A percentile compares a stretch with the other conserved stretches of the same genome.
phyloP scores from a whole-genome alignment of 2,797 vertebrate genomes.

The Percopsis omiscomaycus region DNA sequence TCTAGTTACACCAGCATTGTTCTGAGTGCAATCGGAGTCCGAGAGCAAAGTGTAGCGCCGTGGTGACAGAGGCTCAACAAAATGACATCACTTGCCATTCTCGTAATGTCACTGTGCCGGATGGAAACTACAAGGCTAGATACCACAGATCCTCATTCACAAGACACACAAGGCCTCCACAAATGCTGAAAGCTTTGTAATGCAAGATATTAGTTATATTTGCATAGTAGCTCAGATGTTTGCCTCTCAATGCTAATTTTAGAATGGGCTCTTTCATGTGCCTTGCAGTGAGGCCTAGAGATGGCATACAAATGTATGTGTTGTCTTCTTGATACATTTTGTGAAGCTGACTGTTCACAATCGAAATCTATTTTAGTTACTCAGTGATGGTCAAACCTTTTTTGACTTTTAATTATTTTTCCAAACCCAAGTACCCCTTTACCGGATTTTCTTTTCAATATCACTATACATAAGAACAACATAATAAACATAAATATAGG shows the following conservation, averaged over 20 bases:
- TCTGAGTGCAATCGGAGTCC: slow-evolving; percentile 50
- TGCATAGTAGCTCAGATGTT: slow-evolving; percentile 45
- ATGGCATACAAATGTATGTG: not conserved
- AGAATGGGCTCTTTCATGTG: slow-evolving; percentile 22
- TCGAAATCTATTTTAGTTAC: too few species aligned
- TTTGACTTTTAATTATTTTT: too few species aligned
- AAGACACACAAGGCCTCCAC: slow-evolving; percentile 35
- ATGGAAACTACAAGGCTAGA: slow-evolving; percentile 63
- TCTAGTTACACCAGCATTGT: slow-evolving; percentile 48
- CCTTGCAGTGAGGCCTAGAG: slow-evolving; percentile 13
- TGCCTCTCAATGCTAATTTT: slow-evolving; percentile 51
- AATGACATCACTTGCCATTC: slow-evolving; percentile 68
- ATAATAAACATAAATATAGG: too few species aligned
- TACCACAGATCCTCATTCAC: slow-evolving; percentile 60
- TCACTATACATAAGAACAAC: too few species aligned
- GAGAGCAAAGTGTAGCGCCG: slow-evolving; percentile 53
- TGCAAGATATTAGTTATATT: slow-evolving; percentile 43
- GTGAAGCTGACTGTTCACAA: too few species aligned
- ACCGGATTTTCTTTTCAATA: too few species aligned
- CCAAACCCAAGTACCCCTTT: too few species aligned
- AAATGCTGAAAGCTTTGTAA: slow-evolving; percentile 50
- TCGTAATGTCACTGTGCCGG: slow-evolving; percentile 63
- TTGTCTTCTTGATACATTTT: too few species aligned
- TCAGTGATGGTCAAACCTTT: too few species aligned
- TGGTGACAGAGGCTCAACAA: slow-evolving; percentile 39